Evolutionary conservation across 2,888 invertebrate genomes (phyloP).

Genomic region (Dione juno): DNA sequence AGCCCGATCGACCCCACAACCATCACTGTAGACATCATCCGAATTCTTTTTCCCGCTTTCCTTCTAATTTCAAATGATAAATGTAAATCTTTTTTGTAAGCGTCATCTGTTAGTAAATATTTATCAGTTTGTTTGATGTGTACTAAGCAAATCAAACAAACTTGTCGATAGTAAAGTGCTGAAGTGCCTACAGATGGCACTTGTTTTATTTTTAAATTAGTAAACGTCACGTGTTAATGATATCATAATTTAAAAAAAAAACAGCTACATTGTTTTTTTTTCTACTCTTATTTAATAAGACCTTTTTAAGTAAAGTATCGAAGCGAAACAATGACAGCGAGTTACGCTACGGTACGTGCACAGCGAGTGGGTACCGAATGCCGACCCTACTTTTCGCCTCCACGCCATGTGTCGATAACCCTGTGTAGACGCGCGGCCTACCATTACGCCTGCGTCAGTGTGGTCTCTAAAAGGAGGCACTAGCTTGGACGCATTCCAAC

Average conservation of each 20-base stretch:
- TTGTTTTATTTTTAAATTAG: slow-evolving; percentile 4
- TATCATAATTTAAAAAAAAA: slow-evolving; percentile 2
- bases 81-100: neutral
- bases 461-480: slow-evolving; percentile 70
- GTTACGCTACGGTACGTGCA: slow-evolving; percentile 62
- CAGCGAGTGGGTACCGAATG: slow-evolving; percentile 47
- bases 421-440: slow-evolving; percentile 69
- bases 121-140: neutral
- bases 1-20: no score
- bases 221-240: neutral
- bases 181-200: slow-evolving; percentile 39
- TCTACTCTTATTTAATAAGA: slow-evolving; percentile 14
- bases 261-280: neutral
- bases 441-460: slow-evolving; percentile 77
- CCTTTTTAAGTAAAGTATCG: slow-evolving; percentile 60
- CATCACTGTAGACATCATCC: no score
- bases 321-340: slow-evolving; percentile 67
- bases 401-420: slow-evolving; percentile 80
- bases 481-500: slow-evolving; percentile 74
- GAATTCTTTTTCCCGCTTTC: no score
- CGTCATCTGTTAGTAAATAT: slow-evolving; percentile 26
- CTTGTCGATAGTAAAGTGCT: neutral
- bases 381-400: slow-evolving; percentile 69
- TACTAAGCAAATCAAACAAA: neutral
- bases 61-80: no score